Conservation (phyloP, 2,888 invertebrate species). For the Margaritifera margaritifera region DNA sequence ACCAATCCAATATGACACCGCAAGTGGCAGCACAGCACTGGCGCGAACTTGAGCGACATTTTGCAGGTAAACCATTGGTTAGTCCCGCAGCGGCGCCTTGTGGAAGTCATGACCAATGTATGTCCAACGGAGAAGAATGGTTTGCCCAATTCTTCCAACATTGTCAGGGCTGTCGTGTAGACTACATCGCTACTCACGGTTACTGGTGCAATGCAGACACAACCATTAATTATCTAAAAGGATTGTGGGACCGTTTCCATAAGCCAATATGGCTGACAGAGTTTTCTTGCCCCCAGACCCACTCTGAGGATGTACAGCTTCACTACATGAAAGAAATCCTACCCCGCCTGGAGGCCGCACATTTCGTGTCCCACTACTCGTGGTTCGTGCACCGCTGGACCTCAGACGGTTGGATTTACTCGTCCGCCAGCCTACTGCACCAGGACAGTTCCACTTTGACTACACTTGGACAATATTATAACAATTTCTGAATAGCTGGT, state of each 20-base stretch:
- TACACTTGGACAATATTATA: constrained; percentile 31
- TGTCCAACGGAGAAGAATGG: constrained; percentile 36
- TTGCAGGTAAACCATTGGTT: constrained; percentile 33
- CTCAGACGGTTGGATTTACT: background rate
- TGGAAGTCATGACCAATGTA: constrained; percentile 14
- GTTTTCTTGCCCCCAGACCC: constrained; percentile 36
- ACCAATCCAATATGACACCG: constrained; percentile 43
- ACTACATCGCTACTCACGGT: constrained; percentile 48
- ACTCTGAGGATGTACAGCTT: constrained; percentile 22
- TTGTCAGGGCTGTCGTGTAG: constrained; percentile 43
- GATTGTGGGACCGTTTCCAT: constrained; percentile 31
- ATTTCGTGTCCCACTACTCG: constrained; percentile 29
- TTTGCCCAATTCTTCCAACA: constrained; percentile 43
- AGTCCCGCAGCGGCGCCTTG: constrained; percentile 46
- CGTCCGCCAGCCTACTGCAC: constrained; percentile 26
- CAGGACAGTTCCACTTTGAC: constrained; percentile 15
- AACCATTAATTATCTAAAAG: constrained; percentile 32
- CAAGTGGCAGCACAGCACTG: constrained; percentile 40
- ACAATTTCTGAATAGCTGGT: constrained; percentile 11
- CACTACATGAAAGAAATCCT: constrained; percentile 33
- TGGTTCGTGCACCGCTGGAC: constrained; percentile 24
- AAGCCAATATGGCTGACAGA: constrained; percentile 45
- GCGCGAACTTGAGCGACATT: constrained; percentile 33
- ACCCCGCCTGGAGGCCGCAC: constrained; percentile 32
- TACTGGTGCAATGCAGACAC: constrained; percentile 36